A percentile compares a stretch with the other conserved stretches of the same genome.
Conservation (phyloP, 2,113 vertebrate genomes). For the Connochaetes taurinus region DNA sequence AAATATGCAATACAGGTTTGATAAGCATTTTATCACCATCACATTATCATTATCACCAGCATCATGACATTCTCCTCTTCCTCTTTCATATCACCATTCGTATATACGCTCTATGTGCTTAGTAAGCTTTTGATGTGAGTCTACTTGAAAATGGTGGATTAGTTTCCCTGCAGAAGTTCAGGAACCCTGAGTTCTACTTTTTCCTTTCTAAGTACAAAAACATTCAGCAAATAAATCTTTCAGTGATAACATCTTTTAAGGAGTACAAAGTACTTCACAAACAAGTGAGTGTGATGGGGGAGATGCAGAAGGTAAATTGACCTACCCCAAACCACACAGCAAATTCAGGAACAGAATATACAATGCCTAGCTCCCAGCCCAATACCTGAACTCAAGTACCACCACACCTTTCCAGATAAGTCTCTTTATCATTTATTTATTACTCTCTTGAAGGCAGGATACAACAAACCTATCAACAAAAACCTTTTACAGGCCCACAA, state of each 20-base stretch:
- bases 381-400: not conserved
- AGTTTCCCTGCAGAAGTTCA: not conserved
- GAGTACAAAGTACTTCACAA: constrained; percentile 46
- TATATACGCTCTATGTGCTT: not conserved
- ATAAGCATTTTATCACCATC: not conserved
- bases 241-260: constrained; percentile 55
- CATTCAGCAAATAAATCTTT: constrained; percentile 48
- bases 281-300: not conserved
- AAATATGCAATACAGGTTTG: not conserved
- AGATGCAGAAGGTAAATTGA: constrained; percentile 43
- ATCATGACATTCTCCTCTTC: not conserved
- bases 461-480: constrained; percentile 24
- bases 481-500: constrained; percentile 57
- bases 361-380: not conserved
- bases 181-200: not conserved
- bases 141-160: not conserved
- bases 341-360: not conserved
- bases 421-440: constrained; percentile 58
- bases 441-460: constrained; percentile 23
- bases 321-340: constrained; percentile 55
- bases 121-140: not conserved
- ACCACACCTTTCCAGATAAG: constrained; percentile 32
- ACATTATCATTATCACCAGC: not conserved
- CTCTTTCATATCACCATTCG: not conserved
- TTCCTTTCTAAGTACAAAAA: constrained; percentile 28